Base-by-base conservation (phyloP, 2,113 vertebrate species). In the Scytalopus superciliaris region DNA sequence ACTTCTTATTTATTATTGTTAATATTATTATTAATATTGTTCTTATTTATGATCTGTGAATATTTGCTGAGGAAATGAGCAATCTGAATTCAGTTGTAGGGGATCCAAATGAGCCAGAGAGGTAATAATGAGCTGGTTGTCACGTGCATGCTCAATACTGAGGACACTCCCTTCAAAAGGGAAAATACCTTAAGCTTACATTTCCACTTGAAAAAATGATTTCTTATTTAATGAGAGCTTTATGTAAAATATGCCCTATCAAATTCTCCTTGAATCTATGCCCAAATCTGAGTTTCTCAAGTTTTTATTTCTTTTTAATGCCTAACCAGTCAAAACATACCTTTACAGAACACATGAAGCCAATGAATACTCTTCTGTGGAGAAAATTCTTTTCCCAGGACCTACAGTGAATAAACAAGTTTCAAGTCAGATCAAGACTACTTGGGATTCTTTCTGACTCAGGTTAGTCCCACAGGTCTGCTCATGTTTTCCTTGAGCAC, bases 401-500 rank as follows among this genome's bases (percentile, higher is more conserved):
- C 21, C 5, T 0, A 3, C n/a, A 35, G 19, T 39, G 31, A 67
- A 72, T 76, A 86, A 87, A 76, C 22, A 91, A 39, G 40, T 79
- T 87, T 80, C 63, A 50, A 55, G 60, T 52, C 47, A 90, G 59
- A 84, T 21, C 0, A 3, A 74, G 72, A 77, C 67, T 82, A 11
- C 17, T 55, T 52, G 5, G 19, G 45, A 83, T 62, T 77, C 79
- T 47, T 91, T 85, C 25, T 35, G 59, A 25, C 62, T 80, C 70
- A 84, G 55, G 79, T 93, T 55, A 49, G 47, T 77, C 47, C 37
- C 86, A 18, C 45, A 87, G 27, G 47, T 85, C 81, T 94, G 59
- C 50, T 88, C 30, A 19, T 63, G 78, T 76, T 95, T 83, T 84
- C 42, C 30, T 59, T 44, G 33, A 83, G 66, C 45, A 68, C 21